Conservation (phyloP, 2,888 invertebrate species). For the Metacarcinus magister region DNA sequence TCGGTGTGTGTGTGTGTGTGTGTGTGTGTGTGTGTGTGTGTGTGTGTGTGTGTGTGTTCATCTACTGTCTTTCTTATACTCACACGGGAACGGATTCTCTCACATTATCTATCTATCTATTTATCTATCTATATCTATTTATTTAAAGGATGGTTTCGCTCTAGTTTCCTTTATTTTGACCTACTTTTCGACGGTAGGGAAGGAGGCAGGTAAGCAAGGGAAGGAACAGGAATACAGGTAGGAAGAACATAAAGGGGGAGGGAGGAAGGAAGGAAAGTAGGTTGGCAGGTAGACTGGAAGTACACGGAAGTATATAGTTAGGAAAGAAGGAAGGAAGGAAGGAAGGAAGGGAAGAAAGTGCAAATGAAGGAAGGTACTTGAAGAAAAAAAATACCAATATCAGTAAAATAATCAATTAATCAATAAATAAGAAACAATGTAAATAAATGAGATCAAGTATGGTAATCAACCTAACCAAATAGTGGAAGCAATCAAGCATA, state of each 20-base stretch:
- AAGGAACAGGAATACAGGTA: background rate
- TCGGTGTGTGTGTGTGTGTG: background rate
- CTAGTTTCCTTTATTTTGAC: background rate
- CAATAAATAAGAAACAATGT: background rate
- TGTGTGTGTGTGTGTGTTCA: constrained; percentile 8
- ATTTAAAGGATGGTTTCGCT: background rate
- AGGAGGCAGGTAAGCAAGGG: background rate
- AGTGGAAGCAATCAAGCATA: too few relatives aligned
- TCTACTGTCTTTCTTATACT: background rate
- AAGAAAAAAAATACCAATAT: too few relatives aligned
- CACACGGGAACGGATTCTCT: background rate
- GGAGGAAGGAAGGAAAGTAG: background rate
- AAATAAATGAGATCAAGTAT: too few relatives aligned
- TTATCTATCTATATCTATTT: background rate
- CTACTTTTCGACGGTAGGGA: background rate
- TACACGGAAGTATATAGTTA: background rate
- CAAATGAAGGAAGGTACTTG: background rate
- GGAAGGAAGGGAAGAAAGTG: background rate
- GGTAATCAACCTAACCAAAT: too few relatives aligned
- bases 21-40: constrained; percentile 26
- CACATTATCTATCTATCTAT: background rate
- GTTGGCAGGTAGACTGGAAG: background rate
- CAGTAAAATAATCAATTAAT: background rate
- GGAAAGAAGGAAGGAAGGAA: background rate
- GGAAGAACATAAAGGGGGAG: background rate